phyloP scores from a whole-genome alignment of 1,140 invertebrate species.

The Drosophila kohkoa region DNA sequence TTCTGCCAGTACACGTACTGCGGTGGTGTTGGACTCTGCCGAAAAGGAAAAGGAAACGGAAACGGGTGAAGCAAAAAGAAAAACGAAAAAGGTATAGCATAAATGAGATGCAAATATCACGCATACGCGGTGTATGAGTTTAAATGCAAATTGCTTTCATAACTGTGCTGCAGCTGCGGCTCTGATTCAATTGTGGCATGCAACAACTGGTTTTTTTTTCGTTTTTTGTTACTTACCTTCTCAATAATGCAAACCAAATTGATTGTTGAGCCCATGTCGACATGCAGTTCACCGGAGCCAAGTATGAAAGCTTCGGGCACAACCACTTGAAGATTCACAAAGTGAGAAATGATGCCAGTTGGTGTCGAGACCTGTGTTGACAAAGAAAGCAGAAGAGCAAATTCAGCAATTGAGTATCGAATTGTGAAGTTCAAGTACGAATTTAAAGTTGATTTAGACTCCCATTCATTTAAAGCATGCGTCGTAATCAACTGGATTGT shows the following conservation, averaged over 20 bases:
- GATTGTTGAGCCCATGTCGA: constrained; percentile 95
- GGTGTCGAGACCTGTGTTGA: constrained; percentile 91
- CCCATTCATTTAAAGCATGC: constrained; percentile 27
- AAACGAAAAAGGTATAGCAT: neutral
- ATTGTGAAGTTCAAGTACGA: constrained; percentile 21
- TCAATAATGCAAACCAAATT: constrained; percentile 96
- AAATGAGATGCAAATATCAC: constrained; percentile 14
- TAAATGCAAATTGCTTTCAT: constrained; percentile 5
- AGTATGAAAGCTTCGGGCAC: constrained; percentile 95
- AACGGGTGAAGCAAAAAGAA: neutral
- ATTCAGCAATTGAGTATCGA: constrained; percentile 55
- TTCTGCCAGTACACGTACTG: constrained; percentile 97
- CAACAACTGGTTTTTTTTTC: neutral
- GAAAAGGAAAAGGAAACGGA: neutral
- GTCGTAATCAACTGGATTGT: constrained; percentile 70
- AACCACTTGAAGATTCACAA: constrained; percentile 94
- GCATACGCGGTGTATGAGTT: constrained; percentile 23
- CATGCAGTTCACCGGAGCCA: constrained; percentile 94
- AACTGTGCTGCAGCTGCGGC: neutral
- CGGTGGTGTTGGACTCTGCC: constrained; percentile 94
- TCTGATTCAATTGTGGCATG: constrained; percentile 9
- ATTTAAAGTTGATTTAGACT: constrained; percentile 27
- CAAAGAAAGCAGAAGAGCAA: constrained; percentile 50
- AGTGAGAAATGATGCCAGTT: constrained; percentile 93
- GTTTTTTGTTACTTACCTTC: constrained; percentile 88